Evolutionary conservation across 2,113 vertebrate species (phyloP).

Genomic region (Phylloscopus trochilus): DNA sequence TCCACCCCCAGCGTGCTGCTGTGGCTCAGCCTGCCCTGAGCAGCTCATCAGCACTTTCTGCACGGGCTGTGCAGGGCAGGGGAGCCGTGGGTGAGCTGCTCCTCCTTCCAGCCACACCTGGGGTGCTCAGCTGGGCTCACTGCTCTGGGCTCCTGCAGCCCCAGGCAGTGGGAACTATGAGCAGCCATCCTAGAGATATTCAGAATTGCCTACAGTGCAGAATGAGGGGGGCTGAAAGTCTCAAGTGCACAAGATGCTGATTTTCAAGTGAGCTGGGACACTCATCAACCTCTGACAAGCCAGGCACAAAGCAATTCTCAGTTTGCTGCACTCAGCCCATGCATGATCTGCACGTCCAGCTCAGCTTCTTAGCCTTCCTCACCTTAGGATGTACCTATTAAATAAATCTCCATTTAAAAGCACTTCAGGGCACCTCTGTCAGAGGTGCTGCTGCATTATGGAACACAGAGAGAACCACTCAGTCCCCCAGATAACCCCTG

Average conservation of each 20-base stretch:
- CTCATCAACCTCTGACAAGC: neutral
- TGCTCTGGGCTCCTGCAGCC: neutral
- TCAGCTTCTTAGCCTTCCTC: neutral
- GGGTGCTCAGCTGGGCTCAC: neutral
- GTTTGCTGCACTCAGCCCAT: neutral
- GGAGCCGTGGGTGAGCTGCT: neutral
- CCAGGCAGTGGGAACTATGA: neutral
- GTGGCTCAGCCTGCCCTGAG: constrained; percentile 6
- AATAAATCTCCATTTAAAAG: neutral
- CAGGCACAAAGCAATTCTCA: neutral
- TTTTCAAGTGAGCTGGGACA: neutral
- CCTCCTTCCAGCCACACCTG: neutral
- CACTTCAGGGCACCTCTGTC: neutral
- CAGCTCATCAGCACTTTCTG: neutral
- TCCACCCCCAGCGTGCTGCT: neutral
- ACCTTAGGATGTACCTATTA: neutral
- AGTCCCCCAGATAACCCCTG: neutral
- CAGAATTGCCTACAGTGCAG: neutral
- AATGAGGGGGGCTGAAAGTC: neutral
- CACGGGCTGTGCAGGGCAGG: neutral
- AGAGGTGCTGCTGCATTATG: neutral
- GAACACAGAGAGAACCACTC: neutral
- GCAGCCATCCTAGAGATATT: rapidly evolving
- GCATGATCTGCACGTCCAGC: neutral
- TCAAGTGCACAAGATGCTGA: neutral